Evolutionary conservation across 2,797 vertebrate species (phyloP).

Genomic region (Moxostoma hubbsi): DNA sequence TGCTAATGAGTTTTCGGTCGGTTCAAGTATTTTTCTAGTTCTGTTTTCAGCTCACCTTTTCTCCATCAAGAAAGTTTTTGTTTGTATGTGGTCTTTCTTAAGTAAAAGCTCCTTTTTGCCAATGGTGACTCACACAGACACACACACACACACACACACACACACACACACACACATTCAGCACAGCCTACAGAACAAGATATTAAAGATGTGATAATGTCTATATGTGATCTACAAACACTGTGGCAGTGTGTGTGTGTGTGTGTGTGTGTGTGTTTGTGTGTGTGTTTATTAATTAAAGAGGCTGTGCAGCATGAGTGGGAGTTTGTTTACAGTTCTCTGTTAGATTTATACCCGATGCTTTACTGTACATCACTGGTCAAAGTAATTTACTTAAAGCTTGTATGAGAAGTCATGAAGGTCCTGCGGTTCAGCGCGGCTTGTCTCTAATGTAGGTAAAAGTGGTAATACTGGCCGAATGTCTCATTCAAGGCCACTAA

Average conservation of each 20-base stretch:
- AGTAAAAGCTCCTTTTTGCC: too few relatives aligned
- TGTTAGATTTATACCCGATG: not conserved
- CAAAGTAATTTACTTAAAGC: slow-evolving; percentile 6
- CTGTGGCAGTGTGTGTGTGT: too few relatives aligned
- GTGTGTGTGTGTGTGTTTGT: not conserved
- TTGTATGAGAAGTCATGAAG: not conserved
- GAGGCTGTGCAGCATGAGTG: not conserved
- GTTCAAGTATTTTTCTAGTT: too few relatives aligned
- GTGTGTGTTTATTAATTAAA: slow-evolving; percentile 21
- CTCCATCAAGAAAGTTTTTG: too few relatives aligned
- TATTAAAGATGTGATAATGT: too few relatives aligned
- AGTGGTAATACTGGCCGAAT: not conserved
- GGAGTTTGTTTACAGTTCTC: slow-evolving; percentile 2
- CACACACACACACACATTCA: too few relatives aligned
- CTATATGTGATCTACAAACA: not conserved
- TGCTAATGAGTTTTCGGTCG: too few relatives aligned
- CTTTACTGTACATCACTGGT: not conserved
- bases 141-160: too few relatives aligned
- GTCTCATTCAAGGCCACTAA: not conserved
- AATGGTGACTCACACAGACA: too few relatives aligned
- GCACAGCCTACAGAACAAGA: too few relatives aligned
- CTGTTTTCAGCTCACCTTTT: too few relatives aligned
- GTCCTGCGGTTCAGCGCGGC: not conserved
- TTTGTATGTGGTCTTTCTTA: too few relatives aligned
- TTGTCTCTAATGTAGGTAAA: not conserved